Percentiles rank a stretch among this genome's conserved stretches.
Evolutionary conservation across 2,888 invertebrate species (phyloP).

Genomic region (Sphecodes monilicornis): DNA sequence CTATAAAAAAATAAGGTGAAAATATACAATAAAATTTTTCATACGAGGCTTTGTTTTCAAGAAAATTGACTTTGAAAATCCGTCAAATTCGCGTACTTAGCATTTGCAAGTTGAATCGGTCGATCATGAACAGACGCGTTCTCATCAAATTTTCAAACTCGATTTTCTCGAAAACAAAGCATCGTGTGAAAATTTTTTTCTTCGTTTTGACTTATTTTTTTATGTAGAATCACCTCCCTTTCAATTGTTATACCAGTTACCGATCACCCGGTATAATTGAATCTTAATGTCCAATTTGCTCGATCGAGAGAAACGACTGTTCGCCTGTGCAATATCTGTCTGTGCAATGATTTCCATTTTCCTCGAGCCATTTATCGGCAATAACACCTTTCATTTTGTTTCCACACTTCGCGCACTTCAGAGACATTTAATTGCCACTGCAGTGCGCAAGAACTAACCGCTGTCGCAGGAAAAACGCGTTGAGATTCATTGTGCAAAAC

Average conservation of each 20-base stretch:
- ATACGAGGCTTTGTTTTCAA: too few relatives aligned
- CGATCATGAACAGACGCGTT: too few relatives aligned
- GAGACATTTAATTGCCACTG: slow-evolving; percentile 58
- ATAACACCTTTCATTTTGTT: slow-evolving; percentile 23
- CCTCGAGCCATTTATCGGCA: background rate
- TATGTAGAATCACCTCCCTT: background rate
- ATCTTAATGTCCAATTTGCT: background rate
- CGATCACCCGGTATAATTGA: background rate
- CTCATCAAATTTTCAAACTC: too few relatives aligned
- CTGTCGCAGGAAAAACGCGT: background rate
- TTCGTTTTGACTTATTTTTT: too few relatives aligned
- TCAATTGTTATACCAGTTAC: background rate
- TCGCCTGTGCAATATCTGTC: background rate
- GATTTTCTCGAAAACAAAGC: too few relatives aligned
- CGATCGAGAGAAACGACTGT: background rate
- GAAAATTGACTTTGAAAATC: too few relatives aligned
- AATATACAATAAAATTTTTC: background rate
- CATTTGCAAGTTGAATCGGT: too few relatives aligned
- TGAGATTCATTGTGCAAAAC: background rate
- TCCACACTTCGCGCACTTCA: slow-evolving; percentile 20
- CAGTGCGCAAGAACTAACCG: slow-evolving; percentile 52
- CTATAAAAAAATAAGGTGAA: background rate
- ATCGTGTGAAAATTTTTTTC: too few relatives aligned
- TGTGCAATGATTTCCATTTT: slow-evolving; percentile 9
- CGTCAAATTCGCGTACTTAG: too few relatives aligned